Percentiles rank a stretch among this genome's conserved stretches.
Evolutionary conservation across 2,797 vertebrate genomes (phyloP).

Genomic region (Margarornis squamiger): DNA sequence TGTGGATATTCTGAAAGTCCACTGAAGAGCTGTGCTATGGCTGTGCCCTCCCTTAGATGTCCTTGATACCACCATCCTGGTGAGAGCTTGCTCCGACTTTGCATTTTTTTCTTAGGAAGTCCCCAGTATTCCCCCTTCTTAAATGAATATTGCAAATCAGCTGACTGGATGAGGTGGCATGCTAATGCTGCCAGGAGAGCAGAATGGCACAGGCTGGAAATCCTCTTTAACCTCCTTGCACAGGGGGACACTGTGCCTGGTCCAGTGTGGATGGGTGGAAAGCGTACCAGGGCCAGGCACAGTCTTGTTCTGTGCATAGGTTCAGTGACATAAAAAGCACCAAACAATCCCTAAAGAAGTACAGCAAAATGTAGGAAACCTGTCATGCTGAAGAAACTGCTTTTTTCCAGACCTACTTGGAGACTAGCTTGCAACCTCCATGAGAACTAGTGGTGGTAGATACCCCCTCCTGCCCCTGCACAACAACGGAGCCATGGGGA

Average conservation of each 20-base stretch:
- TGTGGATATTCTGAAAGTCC: background rate
- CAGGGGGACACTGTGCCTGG: background rate
- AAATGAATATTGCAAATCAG: background rate
- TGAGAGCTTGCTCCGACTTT: background rate
- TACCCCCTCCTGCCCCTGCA: background rate
- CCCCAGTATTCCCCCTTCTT: background rate
- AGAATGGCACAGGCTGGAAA: background rate
- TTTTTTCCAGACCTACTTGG: background rate
- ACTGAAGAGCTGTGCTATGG: background rate
- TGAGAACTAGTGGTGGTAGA: background rate
- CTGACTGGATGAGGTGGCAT: background rate
- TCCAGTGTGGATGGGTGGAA: background rate
- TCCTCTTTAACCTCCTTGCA: background rate
- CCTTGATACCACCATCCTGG: background rate
- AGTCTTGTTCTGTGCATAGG: background rate
- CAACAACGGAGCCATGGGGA: background rate
- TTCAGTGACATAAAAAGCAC: background rate
- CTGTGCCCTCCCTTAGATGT: background rate
- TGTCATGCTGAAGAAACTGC: background rate
- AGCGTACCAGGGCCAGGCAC: background rate
- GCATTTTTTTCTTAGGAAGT: background rate
- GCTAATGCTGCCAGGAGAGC: background rate
- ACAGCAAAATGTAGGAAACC: background rate
- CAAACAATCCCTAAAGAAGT: background rate
- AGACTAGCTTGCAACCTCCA: background rate